Percentiles rank a stretch among this genome's conserved stretches.
Evolutionary conservation across 2,113 vertebrate genomes (phyloP).

Genomic region (Poeciliopsis prolifica): DNA sequence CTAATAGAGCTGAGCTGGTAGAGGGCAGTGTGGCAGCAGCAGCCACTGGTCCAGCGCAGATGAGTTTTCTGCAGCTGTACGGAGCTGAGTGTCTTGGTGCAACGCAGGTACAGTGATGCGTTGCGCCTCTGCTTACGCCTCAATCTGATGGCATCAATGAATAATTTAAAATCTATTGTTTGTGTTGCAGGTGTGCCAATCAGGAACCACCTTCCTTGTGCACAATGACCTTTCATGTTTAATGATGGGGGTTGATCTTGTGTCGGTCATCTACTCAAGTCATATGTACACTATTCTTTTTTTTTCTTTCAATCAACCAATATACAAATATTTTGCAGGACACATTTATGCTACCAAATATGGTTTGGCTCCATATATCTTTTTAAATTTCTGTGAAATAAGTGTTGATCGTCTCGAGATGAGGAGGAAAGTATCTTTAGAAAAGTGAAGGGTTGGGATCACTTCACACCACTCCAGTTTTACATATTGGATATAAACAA

Average conservation of each 20-base stretch:
- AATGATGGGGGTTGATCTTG: background rate
- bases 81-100: constrained; percentile 22
- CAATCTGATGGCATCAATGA: constrained; percentile 7
- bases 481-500: too few species aligned
- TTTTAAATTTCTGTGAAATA: too few species aligned
- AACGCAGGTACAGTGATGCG: constrained; percentile 22
- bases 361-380: too few species aligned
- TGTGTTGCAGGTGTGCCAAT: background rate
- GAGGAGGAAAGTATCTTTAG: too few species aligned
- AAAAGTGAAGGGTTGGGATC: too few species aligned
- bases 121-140: constrained; percentile 1
- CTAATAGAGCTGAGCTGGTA: constrained; percentile 67
- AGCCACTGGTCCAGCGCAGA: constrained; percentile 24
- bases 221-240: background rate
- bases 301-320: background rate
- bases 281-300: background rate
- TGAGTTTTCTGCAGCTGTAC: constrained; percentile 41
- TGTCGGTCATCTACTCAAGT: background rate
- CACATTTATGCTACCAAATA: background rate
- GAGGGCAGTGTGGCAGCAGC: constrained; percentile 61
- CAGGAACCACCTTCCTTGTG: background rate
- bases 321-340: background rate
- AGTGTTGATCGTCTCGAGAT: too few species aligned
- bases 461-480: too few species aligned
- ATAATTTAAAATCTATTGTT: constrained; percentile 4